phyloP scores from a whole-genome alignment of 2,113 vertebrate species.

The Silurus meridionalis region DNA sequence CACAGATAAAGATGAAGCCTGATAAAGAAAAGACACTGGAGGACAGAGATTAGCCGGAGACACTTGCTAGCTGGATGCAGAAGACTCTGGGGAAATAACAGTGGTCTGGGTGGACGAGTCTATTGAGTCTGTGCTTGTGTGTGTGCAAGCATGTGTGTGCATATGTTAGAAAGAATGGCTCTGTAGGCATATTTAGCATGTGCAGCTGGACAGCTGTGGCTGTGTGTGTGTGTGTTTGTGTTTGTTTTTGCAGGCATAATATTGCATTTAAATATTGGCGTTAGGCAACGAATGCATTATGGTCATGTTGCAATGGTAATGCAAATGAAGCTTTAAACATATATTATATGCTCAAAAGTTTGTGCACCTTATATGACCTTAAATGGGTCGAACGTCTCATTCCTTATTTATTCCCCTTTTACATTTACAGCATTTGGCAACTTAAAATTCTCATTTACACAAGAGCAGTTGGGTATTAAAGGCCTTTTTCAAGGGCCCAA shows the following conservation, averaged over 20 bases:
- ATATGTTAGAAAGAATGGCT: background rate
- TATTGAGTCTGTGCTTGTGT: slow-evolving; percentile 4
- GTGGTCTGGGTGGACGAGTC: background rate
- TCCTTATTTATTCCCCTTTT: background rate
- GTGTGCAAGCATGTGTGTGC: background rate
- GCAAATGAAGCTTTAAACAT: background rate
- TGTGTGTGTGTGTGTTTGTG: slow-evolving; percentile 2
- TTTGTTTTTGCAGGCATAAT: background rate
- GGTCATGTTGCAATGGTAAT: background rate
- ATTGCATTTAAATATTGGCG: background rate
- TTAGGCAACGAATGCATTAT: background rate
- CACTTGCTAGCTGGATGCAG: background rate
- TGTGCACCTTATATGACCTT: background rate
- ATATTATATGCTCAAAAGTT: background rate
- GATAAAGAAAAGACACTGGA: slow-evolving; percentile 37
- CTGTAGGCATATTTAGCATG: slow-evolving; percentile 9
- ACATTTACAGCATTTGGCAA: no score
- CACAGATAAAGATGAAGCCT: slow-evolving; percentile 40
- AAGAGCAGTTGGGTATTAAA: no score
- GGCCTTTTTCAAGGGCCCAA: no score
- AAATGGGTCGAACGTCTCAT: background rate
- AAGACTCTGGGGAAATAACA: slow-evolving; percentile 20
- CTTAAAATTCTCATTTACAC: no score
- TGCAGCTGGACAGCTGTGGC: background rate
- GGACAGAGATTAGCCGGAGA: slow-evolving; percentile 33